These are phyloP conservation scores for Mayetiola destructor DNA, from an alignment of 2,888 invertebrate species.

Conservation along the genomic window DNA sequence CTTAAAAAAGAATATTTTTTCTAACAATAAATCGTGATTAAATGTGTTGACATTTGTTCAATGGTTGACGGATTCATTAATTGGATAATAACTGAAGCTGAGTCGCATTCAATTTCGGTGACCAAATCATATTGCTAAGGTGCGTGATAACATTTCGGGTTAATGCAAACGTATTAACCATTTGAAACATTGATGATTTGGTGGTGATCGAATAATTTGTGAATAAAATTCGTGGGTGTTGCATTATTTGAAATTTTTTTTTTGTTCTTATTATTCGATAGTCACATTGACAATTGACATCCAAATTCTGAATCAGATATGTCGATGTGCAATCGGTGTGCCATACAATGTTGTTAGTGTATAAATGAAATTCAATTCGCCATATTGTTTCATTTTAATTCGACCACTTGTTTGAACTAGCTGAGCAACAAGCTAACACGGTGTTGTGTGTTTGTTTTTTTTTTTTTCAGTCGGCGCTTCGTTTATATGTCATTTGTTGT, in stretches of 20 bases:
- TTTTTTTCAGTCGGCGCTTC: not conserved
- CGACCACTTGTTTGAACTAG: conserved; percentile 15
- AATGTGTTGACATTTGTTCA: too few relatives aligned
- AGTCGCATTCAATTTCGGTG: too few relatives aligned
- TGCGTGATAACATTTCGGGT: too few relatives aligned
- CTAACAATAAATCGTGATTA: too few relatives aligned
- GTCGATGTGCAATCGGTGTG: not conserved
- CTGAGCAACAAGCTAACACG: conserved; percentile 14
- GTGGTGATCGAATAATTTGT: conserved; percentile 2
- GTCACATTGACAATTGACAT: not conserved
- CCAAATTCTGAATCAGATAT: too few relatives aligned
- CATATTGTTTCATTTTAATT: conserved; percentile 14
- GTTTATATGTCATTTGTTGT: conserved; percentile 1
- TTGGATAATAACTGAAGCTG: too few relatives aligned
- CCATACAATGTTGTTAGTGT: conserved; percentile 7
- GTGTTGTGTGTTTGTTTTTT: not conserved
- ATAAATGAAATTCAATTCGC: conserved; percentile 10
- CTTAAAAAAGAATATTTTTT: too few relatives aligned
- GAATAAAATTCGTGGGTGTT: not conserved
- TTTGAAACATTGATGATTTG: too few relatives aligned
- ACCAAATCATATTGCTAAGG: too few relatives aligned
- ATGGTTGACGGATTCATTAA: too few relatives aligned
- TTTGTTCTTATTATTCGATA: not conserved
- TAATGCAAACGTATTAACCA: too few relatives aligned
- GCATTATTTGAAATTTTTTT: not conserved